Evolutionary conservation across 2,113 vertebrate genomes (phyloP).

Genomic region (Psammodynastes pulverulentus): DNA sequence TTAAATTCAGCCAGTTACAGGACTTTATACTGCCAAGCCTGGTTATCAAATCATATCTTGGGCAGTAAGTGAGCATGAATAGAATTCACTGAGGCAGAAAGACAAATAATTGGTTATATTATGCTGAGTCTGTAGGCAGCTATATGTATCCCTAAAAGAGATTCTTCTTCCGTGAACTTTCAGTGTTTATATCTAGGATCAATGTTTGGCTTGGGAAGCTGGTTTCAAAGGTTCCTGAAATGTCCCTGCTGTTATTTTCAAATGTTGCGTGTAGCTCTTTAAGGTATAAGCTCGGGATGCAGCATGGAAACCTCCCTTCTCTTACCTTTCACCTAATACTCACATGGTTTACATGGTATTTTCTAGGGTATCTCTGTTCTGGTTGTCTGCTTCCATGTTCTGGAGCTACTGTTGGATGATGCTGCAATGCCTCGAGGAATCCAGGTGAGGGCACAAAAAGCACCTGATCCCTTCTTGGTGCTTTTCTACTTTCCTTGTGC

Average conservation of each 20-base stretch:
- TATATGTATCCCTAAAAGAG: background rate
- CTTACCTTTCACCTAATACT: background rate
- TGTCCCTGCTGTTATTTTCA: background rate
- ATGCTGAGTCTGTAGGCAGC: background rate
- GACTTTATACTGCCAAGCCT: background rate
- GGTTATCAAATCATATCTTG: background rate
- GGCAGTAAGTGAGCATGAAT: background rate
- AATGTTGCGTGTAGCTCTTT: background rate
- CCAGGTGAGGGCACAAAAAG: conserved; percentile 72
- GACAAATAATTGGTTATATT: background rate
- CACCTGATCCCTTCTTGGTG: background rate
- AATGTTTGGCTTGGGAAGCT: background rate
- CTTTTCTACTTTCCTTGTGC: background rate
- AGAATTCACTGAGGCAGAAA: background rate
- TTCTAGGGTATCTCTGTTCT: conserved; percentile 88
- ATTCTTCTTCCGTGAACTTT: background rate
- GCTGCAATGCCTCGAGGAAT: conserved; percentile 90
- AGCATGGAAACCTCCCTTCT: rapidly evolving
- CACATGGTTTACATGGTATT: background rate
- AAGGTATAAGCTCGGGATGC: background rate
- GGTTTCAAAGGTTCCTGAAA: background rate
- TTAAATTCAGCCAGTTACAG: background rate
- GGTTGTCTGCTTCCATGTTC: conserved; percentile 88
- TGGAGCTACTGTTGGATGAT: conserved; percentile 93
- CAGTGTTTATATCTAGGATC: background rate